These are phyloP conservation scores for Adineta ricciae DNA, from an alignment of 2,888 invertebrate species.

Conservation along the genomic window DNA sequence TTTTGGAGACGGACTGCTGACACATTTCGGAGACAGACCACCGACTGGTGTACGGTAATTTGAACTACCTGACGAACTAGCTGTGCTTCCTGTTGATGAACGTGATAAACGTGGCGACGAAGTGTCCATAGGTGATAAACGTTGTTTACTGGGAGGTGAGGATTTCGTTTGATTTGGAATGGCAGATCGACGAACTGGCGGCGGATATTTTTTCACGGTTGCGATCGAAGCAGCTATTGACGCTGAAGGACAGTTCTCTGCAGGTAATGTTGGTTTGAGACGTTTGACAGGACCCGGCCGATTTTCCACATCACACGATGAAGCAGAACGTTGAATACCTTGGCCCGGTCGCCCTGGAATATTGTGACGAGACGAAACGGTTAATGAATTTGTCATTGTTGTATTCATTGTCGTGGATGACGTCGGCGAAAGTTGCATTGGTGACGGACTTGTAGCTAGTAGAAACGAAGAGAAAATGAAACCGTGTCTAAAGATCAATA, in stretches of 20 bases:
- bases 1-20: not conserved
- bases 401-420: not conserved
- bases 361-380: not conserved
- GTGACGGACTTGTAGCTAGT: not conserved
- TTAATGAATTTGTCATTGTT: not conserved
- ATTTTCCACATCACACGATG: conserved; percentile 8
- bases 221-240: not conserved
- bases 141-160: not conserved
- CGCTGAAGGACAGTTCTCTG: not conserved
- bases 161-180: not conserved
- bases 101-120: not conserved
- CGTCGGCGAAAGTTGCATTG: conserved; percentile 14
- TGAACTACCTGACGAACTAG: not conserved
- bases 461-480: not conserved
- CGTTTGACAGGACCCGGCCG: not conserved
- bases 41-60: not conserved
- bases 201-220: not conserved
- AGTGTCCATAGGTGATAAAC: not conserved
- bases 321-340: not conserved
- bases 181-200: not conserved
- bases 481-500: not conserved
- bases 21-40: not conserved
- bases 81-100: not conserved
- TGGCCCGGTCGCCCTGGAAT: not conserved
- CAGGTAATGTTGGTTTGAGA: not conserved